phyloP scores from a whole-genome alignment of 1,140 invertebrate species.

The Micrasema minimum region DNA sequence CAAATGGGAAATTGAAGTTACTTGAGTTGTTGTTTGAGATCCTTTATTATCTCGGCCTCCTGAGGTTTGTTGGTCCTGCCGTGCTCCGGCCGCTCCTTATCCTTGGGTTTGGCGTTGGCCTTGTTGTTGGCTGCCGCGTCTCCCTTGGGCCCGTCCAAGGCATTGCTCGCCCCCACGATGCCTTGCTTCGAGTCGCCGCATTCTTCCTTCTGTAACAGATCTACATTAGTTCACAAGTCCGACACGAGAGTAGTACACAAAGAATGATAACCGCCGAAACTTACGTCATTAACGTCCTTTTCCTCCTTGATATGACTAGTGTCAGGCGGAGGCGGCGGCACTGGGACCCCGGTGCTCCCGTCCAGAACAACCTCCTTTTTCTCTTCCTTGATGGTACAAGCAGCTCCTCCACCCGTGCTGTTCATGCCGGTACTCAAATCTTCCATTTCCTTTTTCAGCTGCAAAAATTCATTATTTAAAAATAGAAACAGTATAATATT shows the following conservation, averaged over 20 bases:
- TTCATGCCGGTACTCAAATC: conserved; percentile 37
- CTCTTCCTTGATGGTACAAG: conserved; percentile 45
- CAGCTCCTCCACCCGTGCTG: not conserved
- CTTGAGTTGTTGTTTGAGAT: conserved; percentile 93
- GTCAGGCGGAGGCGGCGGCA: conserved; percentile 51
- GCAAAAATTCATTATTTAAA: not conserved
- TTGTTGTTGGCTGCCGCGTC: conserved; percentile 47
- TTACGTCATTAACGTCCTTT: conserved; percentile 57
- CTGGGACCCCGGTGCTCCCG: not conserved
- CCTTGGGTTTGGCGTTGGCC: conserved; percentile 46
- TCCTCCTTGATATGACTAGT: conserved; percentile 69
- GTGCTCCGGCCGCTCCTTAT: conserved; percentile 56
- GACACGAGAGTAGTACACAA: not conserved
- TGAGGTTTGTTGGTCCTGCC: conserved; percentile 65
- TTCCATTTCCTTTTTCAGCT: conserved; percentile 52
- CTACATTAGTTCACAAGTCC: not conserved
- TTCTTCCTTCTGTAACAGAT: conserved; percentile 41
- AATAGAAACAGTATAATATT: not conserved
- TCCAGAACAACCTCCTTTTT: conserved; percentile 41
- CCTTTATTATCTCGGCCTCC: conserved; percentile 77
- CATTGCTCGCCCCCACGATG: conserved; percentile 40
- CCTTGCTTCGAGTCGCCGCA: conserved; percentile 50
- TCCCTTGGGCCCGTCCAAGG: conserved; percentile 48
- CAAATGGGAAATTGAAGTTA: conserved; percentile 65
- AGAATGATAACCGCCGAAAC: not conserved